Evolutionary conservation across 2,888 invertebrate genomes (phyloP), one percentile per base, ranked within the genome.

Genomic region (Papilio demoleus): DNA sequence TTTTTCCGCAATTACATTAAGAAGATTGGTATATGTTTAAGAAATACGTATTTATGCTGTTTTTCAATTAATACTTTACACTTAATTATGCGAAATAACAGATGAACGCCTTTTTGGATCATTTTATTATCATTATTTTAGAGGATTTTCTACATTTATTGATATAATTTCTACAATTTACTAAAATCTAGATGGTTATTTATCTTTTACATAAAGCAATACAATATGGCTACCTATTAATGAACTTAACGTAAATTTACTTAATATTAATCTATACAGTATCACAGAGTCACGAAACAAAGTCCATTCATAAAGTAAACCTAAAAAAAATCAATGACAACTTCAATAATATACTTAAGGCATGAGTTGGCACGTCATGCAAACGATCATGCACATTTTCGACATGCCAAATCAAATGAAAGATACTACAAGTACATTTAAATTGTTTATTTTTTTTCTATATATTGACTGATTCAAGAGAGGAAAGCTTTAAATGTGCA

Each of bases 261-360:
- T 67, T 70, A 70, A 65, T 74, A 73, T 74, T 81, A 74, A 75
- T 78, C 78, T 76, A 77, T 82, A 85, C 79, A 85, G 85, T 89
- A 89, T 89, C 88, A 89, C 89, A 89, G 88, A 86, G 83, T 83
- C 78, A 82, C 78, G 76, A 75, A 72, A 73, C 75, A 76, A 73
- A 78, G 73, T 70, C 61, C 69, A 69, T 69, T 65, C 69, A 36
- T 27, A 31, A 40, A 61, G 45, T 45, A 31, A 8, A 27, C n/a
- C 27, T 24, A 22, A 4, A 24, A n/a, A n/a, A n/a, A n/a, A n/a
- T 22, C 22, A 12, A 22, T 2, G 22, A 4, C 11, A 47, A 19
- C 22, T 11, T 47, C 11, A 47, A 19, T 19, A 31, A 68, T 59
- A 45, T 45, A 38, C 40, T 3, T 12, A n/a, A 14, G 3, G 5